Percentiles rank a stretch among this genome's conserved stretches.
Conservation (phyloP, 2,113 vertebrate species). For the Xyliphius kryptos region DNA sequence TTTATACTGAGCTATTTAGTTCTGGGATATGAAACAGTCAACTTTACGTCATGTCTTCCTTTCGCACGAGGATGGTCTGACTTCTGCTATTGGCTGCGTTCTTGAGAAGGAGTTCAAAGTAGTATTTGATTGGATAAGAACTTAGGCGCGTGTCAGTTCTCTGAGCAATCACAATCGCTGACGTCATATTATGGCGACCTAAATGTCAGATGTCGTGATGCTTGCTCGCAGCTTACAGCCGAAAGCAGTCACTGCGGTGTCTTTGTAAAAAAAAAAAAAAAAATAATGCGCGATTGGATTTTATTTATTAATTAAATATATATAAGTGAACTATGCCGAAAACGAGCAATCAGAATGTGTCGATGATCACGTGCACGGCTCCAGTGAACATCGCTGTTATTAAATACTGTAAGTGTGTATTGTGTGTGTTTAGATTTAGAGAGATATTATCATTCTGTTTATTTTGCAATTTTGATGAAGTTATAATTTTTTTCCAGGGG, state of each 20-base stretch:
- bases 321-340: constrained; percentile 54
- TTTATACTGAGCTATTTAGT: no score
- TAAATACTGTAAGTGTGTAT: constrained; percentile 88
- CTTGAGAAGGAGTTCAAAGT: neutral
- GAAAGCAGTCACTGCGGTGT: no score
- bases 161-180: constrained; percentile 17
- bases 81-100: constrained; percentile 23
- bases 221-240: neutral
- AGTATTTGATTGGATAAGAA: constrained; percentile 19
- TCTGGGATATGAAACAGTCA: no score
- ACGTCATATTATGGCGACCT: constrained; percentile 4
- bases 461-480: no score
- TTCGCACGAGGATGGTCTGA: constrained; percentile 33
- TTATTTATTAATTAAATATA: neutral
- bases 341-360: constrained; percentile 40
- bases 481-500: constrained; percentile 78
- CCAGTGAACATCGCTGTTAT: constrained; percentile 94
- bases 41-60: constrained; percentile 11
- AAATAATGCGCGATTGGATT: no score
- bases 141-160: constrained; percentile 1
- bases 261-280: no score
- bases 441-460: no score
- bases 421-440: neutral
- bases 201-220: neutral
- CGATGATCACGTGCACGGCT: constrained; percentile 76